Conservation (phyloP, 2,888 invertebrate genomes). For the Eupithecia centaureata region DNA sequence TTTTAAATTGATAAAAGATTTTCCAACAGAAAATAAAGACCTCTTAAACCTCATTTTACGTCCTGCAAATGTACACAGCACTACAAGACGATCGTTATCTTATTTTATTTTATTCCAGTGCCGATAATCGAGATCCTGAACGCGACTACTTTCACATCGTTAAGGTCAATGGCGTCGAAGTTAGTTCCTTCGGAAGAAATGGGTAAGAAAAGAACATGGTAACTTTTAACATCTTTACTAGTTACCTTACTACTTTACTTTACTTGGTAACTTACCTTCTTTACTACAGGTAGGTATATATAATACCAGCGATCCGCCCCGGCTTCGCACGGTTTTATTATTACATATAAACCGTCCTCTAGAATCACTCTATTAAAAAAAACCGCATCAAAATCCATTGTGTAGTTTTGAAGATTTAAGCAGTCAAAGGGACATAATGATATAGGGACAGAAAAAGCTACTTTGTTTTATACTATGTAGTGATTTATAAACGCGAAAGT, state of each 20-base stretch:
- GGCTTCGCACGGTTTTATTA: too few species aligned
- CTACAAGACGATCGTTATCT: neutral
- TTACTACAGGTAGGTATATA: too few species aligned
- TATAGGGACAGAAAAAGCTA: too few species aligned
- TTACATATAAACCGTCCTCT: too few species aligned
- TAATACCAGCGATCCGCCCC: too few species aligned
- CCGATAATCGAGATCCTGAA: conserved; percentile 76
- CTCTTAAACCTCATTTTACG: neutral
- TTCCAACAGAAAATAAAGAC: neutral
- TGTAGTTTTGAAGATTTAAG: too few species aligned
- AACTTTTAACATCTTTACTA: neutral
- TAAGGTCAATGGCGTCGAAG: conserved; percentile 77
- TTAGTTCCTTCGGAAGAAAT: conserved; percentile 73
- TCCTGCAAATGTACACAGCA: neutral
- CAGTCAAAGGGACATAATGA: too few species aligned
- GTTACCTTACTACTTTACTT: neutral
- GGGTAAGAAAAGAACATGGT: conserved; percentile 53
- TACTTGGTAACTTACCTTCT: too few species aligned
- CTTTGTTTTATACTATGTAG: too few species aligned
- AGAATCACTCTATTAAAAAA: too few species aligned
- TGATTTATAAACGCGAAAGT: too few species aligned
- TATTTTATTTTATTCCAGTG: conserved; percentile 56
- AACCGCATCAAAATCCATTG: too few species aligned
- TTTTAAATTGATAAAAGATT: neutral
- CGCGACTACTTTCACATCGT: conserved; percentile 76